Percentiles rank a stretch among this genome's conserved stretches.
These are phyloP conservation scores for Oryzias curvinotus DNA, from an alignment of 2,113 vertebrate genomes.

Conservation along the genomic window DNA sequence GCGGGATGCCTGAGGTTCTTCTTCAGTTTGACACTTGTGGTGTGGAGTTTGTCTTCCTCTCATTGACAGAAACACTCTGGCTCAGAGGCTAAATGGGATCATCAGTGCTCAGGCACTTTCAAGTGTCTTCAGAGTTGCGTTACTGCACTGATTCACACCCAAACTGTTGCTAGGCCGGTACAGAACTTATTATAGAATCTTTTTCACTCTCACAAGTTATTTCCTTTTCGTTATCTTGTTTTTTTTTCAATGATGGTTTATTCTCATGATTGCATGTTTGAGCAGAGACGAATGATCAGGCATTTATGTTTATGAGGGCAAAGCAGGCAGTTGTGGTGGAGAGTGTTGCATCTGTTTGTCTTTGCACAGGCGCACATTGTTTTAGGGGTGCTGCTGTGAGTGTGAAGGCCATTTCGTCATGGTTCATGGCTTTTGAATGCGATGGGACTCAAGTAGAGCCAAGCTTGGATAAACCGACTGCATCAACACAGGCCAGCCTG, in stretches of 20 bases:
- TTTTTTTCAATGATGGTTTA: too few species aligned
- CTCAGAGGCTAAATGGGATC: not conserved
- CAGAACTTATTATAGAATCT: not conserved
- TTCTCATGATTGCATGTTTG: too few species aligned
- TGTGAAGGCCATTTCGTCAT: slow-evolving; percentile 65
- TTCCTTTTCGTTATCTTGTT: not conserved
- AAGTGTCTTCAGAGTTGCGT: not conserved
- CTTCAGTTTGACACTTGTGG: not conserved
- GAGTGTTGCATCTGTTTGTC: slow-evolving; percentile 66
- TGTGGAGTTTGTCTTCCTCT: not conserved
- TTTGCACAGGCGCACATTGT: slow-evolving; percentile 72
- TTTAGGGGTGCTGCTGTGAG: slow-evolving; percentile 70
- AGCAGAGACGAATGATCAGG: too few species aligned
- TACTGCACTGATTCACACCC: not conserved
- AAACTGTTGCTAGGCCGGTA: not conserved
- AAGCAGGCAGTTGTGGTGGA: slow-evolving; percentile 38
- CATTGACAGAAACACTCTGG: not conserved
- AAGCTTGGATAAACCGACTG: slow-evolving; percentile 62
- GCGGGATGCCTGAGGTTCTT: not conserved
- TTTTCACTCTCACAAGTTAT: not conserved
- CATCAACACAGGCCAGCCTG: slow-evolving; percentile 46
- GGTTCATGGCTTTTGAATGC: slow-evolving; percentile 68
- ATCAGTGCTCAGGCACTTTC: not conserved
- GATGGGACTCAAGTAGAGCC: slow-evolving; percentile 38
- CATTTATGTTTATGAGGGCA: slow-evolving; percentile 10